These are phyloP conservation scores for Trichoplusia ni DNA, from an alignment of 1,140 invertebrate genomes.

Conservation along the genomic window DNA sequence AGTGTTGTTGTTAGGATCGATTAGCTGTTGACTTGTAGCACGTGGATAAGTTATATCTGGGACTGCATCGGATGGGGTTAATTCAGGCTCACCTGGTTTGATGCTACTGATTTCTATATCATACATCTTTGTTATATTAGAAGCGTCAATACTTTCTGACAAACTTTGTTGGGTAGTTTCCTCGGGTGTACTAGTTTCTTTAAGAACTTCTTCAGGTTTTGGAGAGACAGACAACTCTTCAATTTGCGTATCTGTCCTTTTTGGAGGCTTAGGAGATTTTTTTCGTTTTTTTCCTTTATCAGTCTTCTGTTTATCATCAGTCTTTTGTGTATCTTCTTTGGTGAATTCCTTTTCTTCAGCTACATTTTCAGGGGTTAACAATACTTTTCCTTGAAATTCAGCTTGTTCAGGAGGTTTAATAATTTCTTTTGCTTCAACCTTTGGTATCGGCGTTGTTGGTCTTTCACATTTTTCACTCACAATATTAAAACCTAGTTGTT, in stretches of 20 bases:
- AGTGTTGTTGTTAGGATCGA: conserved; percentile 61
- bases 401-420: background rate
- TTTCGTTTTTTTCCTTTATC: conserved; percentile 34
- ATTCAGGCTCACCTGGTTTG: conserved; percentile 45
- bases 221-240: background rate
- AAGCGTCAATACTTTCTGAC: conserved; percentile 18
- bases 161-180: conserved; percentile 22
- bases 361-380: conserved; percentile 20
- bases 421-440: background rate
- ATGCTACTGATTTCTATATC: conserved; percentile 44
- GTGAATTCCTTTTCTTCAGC: conserved; percentile 2
- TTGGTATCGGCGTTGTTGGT: background rate
- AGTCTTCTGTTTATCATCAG: conserved; percentile 30
- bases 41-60: conserved; percentile 67
- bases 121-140: conserved; percentile 28
- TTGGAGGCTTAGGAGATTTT: conserved; percentile 30
- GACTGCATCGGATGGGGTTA: conserved; percentile 42
- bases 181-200: background rate
- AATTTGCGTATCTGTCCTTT: background rate
- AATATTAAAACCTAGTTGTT: background rate
- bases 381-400: background rate
- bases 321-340: background rate
- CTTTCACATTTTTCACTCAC: background rate
- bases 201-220: conserved; percentile 3
- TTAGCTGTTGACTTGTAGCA: conserved; percentile 58